Evolutionary conservation across 2,113 vertebrate species (phyloP).

Genomic region (Azemiops feae): DNA sequence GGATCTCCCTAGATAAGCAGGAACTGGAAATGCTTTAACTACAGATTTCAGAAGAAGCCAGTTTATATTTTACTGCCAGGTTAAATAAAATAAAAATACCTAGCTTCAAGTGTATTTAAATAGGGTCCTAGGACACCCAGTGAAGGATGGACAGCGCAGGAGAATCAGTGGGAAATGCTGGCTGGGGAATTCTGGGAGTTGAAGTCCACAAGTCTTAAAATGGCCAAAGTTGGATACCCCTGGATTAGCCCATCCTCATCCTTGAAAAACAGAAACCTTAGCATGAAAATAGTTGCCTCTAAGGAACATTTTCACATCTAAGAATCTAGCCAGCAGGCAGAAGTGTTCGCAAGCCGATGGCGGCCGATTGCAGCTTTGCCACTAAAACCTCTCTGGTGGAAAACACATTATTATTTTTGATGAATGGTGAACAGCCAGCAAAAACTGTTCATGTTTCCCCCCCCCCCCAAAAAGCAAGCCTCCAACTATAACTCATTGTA

Average conservation of each 20-base stretch:
- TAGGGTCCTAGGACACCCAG: background rate
- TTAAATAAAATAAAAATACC: background rate
- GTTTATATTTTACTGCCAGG: background rate
- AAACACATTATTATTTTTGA: slow-evolving; percentile 51
- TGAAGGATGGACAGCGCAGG: background rate
- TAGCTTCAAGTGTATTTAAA: background rate
- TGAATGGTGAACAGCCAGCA: slow-evolving; percentile 45
- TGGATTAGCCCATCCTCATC: background rate
- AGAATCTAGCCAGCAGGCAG: background rate
- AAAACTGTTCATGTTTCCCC: slow-evolving; percentile 47
- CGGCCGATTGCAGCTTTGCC: slow-evolving; percentile 18
- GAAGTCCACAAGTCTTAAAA: too few relatives aligned
- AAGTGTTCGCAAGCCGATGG: fast-evolving
- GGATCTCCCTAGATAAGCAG: background rate
- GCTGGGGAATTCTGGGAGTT: too few relatives aligned
- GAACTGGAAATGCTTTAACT: background rate
- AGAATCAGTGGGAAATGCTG: background rate
- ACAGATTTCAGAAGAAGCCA: background rate
- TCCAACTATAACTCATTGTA: slow-evolving; percentile 48
- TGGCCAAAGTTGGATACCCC: too few relatives aligned
- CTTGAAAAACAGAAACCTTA: background rate
- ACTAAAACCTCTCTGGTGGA: slow-evolving; percentile 32
- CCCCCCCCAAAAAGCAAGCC: slow-evolving; percentile 42
- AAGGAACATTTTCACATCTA: background rate
- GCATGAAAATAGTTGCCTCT: background rate